These are phyloP conservation scores for Oceanodroma leucorhoa DNA, from an alignment of 2,797 vertebrate species.

Conservation along the genomic window DNA sequence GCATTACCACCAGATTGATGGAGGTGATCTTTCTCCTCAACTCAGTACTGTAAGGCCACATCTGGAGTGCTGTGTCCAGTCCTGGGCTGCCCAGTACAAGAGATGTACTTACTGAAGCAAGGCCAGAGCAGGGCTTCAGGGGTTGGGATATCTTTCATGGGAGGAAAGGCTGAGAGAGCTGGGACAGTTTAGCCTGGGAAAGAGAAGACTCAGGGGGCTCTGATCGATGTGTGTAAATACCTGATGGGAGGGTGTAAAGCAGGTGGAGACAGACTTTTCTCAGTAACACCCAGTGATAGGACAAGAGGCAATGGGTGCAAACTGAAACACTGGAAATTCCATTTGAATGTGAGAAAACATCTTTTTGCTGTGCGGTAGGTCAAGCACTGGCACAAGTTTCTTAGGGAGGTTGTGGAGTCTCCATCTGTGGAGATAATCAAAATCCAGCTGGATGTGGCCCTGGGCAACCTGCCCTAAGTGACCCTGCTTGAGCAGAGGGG, in stretches of 20 bases:
- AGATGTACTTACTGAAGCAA: background rate
- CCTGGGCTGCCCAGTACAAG: background rate
- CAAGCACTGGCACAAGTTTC: background rate
- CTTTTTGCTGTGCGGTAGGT: background rate
- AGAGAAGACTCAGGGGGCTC: no score
- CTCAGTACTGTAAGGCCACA: background rate
- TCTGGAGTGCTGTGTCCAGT: background rate
- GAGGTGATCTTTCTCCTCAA: background rate
- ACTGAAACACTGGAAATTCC: background rate
- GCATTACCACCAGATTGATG: rapidly evolving
- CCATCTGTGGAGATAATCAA: background rate
- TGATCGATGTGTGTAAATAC: no score
- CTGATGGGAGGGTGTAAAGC: background rate
- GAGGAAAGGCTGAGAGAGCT: no score
- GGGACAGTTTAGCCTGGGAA: background rate
- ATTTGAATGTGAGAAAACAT: background rate
- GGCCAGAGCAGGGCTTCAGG: no score
- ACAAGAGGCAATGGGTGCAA: background rate
- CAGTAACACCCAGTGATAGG: background rate
- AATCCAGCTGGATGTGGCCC: background rate
- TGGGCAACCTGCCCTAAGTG: background rate
- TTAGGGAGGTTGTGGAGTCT: background rate
- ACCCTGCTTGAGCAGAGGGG: background rate
- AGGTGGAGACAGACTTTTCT: background rate
- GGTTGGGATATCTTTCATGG: no score